Base-by-base conservation (phyloP, 2,888 invertebrate genomes). In the Malachius bipustulatus region DNA sequence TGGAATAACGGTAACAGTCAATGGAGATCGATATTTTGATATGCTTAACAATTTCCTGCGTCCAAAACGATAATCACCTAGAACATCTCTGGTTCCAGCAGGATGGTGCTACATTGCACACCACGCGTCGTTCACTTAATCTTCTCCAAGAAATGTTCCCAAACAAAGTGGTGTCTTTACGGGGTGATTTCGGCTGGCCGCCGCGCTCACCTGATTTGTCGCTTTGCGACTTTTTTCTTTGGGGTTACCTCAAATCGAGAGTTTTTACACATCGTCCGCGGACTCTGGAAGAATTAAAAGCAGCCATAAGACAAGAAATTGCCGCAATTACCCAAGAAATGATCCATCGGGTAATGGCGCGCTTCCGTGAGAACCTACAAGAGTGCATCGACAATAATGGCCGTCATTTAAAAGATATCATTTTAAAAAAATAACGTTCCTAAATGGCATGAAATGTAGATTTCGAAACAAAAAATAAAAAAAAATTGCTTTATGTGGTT, bases 271-370 rank as follows among this genome's bases (percentile, higher is more conserved):
- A 36, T 27, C 33, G 34, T 36, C 38, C 43, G 14, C 34, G 30
- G 37, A 36, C 36, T 26, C 38, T 34, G 34, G 41, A 36, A 34
- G 39, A 42, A 36, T 35, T 39, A 30, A 39, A 39, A 41, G 35
- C 32, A 43, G 37, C 35, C 34, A 41, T 41, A 41, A 34, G 35
- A 34, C 36, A 35, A 37, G 31, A 42, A 42, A 42, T 42, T 42
- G 16, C 26, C 34, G 35, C 16, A 35, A 39, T 41, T 34, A 26
- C 8, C 10, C 36, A 26, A 32, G 14, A 36, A 36, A 32, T 36
- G 16, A 36, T 31, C 31, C 12, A 30, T 36, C 36, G 36, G 26
- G 26, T 32, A 32, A 36, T 32, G 26, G 32, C 24, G 15, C 14
- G 31, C 24, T 35, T 35, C 35, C 15, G 16, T 30, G 16, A 30